These are phyloP conservation scores for Chrysina gloriosa DNA, from an alignment of 2,888 invertebrate species.

Conservation along the genomic window DNA sequence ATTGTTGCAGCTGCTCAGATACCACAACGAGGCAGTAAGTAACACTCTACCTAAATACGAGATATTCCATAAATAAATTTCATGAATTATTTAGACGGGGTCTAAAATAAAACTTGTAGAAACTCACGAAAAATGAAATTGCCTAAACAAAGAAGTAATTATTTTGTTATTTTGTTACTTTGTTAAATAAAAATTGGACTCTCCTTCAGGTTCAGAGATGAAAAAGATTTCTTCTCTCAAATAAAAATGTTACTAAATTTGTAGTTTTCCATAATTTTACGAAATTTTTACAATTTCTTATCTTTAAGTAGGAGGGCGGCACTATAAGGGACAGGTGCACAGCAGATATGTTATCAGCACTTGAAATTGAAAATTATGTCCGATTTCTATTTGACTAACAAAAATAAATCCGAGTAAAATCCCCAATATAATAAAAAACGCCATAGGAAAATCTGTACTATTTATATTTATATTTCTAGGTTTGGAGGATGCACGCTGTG, in stretches of 20 bases:
- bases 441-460: slow-evolving; percentile 1
- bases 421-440: background rate
- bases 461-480: slow-evolving; percentile 34
- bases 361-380: no score
- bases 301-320: no score
- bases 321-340: no score
- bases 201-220: no score
- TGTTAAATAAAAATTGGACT: slow-evolving; percentile 37
- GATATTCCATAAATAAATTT: slow-evolving; percentile 18
- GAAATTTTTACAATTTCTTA: no score
- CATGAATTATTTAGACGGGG: background rate
- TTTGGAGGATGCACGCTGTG: slow-evolving; percentile 34
- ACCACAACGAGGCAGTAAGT: slow-evolving; percentile 91
- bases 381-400: slow-evolving; percentile 31
- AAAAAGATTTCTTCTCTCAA: background rate
- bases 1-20: slow-evolving; percentile 88
- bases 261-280: slow-evolving; percentile 33
- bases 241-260: slow-evolving; percentile 30
- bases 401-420: slow-evolving; percentile 5
- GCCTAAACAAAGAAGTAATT: background rate
- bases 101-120: background rate
- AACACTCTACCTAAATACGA: slow-evolving; percentile 54
- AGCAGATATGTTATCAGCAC: no score
- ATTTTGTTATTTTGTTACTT: no score
- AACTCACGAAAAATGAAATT: slow-evolving; percentile 12